A percentile compares a stretch with the other conserved stretches of the same genome.
phyloP scores from a whole-genome alignment of 2,113 vertebrate genomes.

The Helogale parvula region DNA sequence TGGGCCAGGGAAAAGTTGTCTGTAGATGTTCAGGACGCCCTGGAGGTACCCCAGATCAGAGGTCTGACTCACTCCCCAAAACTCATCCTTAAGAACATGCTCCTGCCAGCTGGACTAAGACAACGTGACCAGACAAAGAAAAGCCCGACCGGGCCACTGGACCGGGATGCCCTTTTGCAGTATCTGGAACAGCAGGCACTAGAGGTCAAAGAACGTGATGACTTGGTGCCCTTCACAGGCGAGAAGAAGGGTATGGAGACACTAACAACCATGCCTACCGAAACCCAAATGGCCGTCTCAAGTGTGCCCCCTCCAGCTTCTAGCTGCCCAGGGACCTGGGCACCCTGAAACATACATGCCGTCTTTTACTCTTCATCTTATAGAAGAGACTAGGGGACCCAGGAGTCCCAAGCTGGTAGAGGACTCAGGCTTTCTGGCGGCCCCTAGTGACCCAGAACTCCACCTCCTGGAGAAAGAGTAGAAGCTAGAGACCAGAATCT shows the following conservation, averaged over 20 bases:
- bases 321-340: neutral
- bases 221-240: constrained; percentile 95
- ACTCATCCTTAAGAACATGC: constrained; percentile 89
- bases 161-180: constrained; percentile 92
- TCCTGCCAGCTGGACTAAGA: constrained; percentile 93
- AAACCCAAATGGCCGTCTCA: neutral
- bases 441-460: neutral
- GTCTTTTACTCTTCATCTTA: neutral
- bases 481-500: constrained; percentile 26
- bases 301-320: neutral
- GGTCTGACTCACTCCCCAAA: constrained; percentile 55
- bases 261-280: neutral
- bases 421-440: neutral
- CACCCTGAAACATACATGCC: neutral
- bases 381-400: neutral
- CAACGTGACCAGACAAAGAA: constrained; percentile 97
- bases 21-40: constrained; percentile 33
- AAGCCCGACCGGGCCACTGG: constrained; percentile 90
- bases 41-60: neutral
- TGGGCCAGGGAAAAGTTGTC: neutral
- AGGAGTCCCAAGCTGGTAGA: neutral
- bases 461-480: neutral
- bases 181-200: constrained; percentile 95
- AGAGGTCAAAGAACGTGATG: constrained; percentile 90
- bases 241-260: constrained; percentile 92